A percentile compares a stretch with the other conserved stretches of the same genome.
Evolutionary conservation across 2,797 vertebrate species (phyloP).

Genomic region (Salmo trutta): DNA sequence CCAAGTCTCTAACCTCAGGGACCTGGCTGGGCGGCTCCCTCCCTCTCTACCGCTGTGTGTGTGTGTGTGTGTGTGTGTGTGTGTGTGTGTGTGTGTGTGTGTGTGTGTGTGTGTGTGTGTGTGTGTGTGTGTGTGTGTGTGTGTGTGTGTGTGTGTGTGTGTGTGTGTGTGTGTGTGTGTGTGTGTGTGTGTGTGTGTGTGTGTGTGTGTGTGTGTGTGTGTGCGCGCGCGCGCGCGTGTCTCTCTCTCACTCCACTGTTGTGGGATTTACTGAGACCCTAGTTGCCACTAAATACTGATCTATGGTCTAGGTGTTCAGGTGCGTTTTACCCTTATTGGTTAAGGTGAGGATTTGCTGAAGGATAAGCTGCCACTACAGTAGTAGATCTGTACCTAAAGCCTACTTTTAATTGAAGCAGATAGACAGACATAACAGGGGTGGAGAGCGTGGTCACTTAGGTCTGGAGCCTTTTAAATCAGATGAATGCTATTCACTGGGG

Average conservation of each 20-base stretch:
- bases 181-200: too few species aligned
- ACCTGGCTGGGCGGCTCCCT: not conserved
- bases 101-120: not conserved
- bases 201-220: too few species aligned
- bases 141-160: slow-evolving; percentile 12
- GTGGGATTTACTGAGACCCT: not conserved
- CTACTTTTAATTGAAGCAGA: too few species aligned
- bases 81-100: slow-evolving; percentile 1
- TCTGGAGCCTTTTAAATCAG: not conserved
- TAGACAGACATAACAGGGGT: not conserved
- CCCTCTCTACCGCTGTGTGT: not conserved
- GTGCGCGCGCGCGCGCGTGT: too few species aligned
- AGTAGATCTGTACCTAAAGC: not conserved
- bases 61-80: too few species aligned
- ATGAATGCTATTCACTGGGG: not conserved
- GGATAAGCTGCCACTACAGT: not conserved
- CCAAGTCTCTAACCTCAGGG: slow-evolving; percentile 57
- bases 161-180: slow-evolving; percentile 2
- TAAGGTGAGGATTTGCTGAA: not conserved
- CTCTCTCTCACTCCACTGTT: too few species aligned
- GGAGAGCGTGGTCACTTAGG: not conserved
- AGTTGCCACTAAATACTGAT: not conserved
- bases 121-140: slow-evolving; percentile 1
- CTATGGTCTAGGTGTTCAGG: not conserved
- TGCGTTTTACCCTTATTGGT: not conserved